Conservation (phyloP, 1,140 invertebrate genomes). For the Bombus pascuorum region DNA sequence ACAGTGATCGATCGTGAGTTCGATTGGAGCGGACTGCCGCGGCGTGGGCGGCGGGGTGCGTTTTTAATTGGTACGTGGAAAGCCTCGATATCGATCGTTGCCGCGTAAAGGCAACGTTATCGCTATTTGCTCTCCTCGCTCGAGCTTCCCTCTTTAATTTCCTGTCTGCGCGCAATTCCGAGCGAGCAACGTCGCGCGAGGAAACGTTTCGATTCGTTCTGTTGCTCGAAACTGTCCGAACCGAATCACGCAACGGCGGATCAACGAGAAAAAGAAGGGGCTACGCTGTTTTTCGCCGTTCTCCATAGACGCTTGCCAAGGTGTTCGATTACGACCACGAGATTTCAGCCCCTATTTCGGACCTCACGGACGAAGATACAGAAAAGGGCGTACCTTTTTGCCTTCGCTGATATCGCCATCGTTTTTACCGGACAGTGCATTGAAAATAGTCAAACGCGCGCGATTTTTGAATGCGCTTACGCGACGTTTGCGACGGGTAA, state of each 20-base stretch:
- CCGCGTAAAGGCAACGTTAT: background rate
- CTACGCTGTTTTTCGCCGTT: background rate
- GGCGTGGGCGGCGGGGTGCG: background rate
- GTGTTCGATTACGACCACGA: background rate
- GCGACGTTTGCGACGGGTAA: no score
- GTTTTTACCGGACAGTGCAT: no score
- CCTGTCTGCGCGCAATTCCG: background rate
- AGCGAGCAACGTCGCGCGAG: background rate
- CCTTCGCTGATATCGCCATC: no score
- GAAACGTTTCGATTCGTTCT: background rate
- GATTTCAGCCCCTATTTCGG: background rate
- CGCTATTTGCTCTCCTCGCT: background rate
- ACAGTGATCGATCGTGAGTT: no score
- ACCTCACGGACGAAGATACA: fast-evolving
- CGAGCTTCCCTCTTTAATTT: background rate
- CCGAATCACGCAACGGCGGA: background rate
- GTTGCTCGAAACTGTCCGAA: background rate
- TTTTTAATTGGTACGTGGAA: background rate
- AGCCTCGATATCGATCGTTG: background rate
- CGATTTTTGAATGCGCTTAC: no score
- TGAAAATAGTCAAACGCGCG: fast-evolving
- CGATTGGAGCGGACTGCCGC: no score
- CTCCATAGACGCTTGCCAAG: background rate
- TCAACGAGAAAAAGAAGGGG: background rate
- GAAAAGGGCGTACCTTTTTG: no score